Base-by-base conservation (phyloP, 1,140 invertebrate genomes). In the Cydia splendana region DNA sequence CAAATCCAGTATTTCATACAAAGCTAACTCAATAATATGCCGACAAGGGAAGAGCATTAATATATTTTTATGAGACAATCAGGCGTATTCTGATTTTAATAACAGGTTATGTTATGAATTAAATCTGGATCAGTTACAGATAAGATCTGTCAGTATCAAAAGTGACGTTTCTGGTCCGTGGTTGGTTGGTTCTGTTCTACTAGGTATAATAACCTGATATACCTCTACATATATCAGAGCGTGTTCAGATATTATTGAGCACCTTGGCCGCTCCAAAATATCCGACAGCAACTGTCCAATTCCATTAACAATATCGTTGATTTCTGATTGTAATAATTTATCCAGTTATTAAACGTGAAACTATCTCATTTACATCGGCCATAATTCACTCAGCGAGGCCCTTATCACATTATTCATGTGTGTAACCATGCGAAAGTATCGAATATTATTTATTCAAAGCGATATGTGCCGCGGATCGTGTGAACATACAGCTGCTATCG, bases 401-500 rank as follows among this genome's bases (percentile, higher is more conserved):
- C 71, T 74, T 28, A 48, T 74, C 18, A 74, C 18, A 73, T 48
- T 48, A 74, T 74, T 45, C 48, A 74, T 74, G 24, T 51, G 38
- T 74, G 71, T 51, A 48, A 74, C 48, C 48, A 45, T 12, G 42
- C n/a, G 38, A 74, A 74, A 74, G 71, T 74, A 74, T 74, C 38
- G 48, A 51, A 48, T 45, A 48, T 74, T 74, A 74, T 74, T 74
- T 74, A 74, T 74, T 74, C 71, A 69, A 69, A 69, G 28, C 28
- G 65, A 69, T 69, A 34, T 34, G 65, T 69, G 28, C 15, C 28
- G 2, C 24, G 57, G 24, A 65, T 65, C 65, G 65, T 69, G 65
- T 69, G 65, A 69, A n/a, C 65, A 1, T 6, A 30, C 65, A 69
- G 65, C 24, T 69, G 65, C 12, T 9, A 9, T 30, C 12, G 65